Conservation (phyloP, 2,113 vertebrate species). For the Tiliqua scincoides region DNA sequence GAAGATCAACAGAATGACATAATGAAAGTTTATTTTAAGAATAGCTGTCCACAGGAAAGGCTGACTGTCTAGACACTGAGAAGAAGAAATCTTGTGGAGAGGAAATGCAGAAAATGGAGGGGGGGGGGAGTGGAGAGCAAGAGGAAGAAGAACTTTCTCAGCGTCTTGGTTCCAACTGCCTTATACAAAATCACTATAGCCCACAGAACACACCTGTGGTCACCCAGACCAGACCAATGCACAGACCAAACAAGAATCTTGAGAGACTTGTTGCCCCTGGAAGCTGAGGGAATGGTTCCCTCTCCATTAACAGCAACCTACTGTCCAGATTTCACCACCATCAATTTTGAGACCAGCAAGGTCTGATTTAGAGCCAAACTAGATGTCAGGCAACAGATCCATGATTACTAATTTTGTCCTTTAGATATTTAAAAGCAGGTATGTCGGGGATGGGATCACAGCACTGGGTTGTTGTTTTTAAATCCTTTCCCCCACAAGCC, state of each 20-base stretch:
- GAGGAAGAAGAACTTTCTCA: background rate
- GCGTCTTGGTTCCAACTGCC: no score
- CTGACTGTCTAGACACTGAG: background rate
- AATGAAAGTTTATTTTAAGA: slow-evolving; percentile 23
- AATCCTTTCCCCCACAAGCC: no score
- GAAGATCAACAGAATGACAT: slow-evolving; percentile 13
- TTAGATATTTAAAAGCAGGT: no score
- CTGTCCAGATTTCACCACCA: background rate
- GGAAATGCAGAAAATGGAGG: background rate
- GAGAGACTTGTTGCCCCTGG: background rate
- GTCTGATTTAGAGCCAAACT: background rate
- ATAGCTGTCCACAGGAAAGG: background rate
- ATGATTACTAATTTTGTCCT: background rate
- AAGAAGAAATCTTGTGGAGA: slow-evolving; percentile 9
- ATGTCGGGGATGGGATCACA: no score
- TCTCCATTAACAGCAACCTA: background rate
- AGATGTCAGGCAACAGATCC: background rate
- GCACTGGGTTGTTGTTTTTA: no score
- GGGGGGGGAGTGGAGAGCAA: no score
- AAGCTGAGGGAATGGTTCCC: background rate
- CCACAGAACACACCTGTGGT: background rate
- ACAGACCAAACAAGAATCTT: background rate
- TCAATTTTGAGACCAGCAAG: background rate
- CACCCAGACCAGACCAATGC: background rate
- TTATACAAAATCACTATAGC: background rate